Conservation (phyloP, 2,888 invertebrate genomes). For the Hyposoter dolosus region DNA sequence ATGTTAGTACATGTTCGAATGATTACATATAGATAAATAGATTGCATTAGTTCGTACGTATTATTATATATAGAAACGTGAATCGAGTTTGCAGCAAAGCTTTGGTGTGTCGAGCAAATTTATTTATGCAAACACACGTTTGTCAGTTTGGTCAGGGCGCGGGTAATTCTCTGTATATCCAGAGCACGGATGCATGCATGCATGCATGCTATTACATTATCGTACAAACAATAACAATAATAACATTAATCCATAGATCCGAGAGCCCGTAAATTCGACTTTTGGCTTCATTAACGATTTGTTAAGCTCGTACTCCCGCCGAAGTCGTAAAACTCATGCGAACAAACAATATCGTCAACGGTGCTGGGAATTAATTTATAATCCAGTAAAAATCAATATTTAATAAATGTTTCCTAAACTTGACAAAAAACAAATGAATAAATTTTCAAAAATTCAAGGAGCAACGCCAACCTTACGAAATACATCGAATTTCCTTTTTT, state of each 20-base stretch:
- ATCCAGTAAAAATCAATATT: background rate
- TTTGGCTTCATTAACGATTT: background rate
- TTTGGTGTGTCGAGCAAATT: constrained; percentile 32
- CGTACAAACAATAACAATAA: background rate
- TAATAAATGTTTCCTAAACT: background rate
- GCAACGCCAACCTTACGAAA: background rate
- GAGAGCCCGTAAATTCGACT: background rate
- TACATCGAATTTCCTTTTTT: background rate
- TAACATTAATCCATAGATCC: background rate
- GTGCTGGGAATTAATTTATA: background rate
- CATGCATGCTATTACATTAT: background rate
- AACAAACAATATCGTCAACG: background rate
- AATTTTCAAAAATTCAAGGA: background rate
- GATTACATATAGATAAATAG: background rate
- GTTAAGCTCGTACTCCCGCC: background rate
- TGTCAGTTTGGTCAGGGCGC: background rate
- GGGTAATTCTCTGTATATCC: background rate
- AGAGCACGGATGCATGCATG: too few relatives aligned
- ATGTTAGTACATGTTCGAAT: background rate
- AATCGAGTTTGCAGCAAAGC: constrained; percentile 38
- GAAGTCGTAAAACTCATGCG: background rate
- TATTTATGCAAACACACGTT: constrained; percentile 50
- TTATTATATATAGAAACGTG: constrained; percentile 19
- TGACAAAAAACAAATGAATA: background rate
- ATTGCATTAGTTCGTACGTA: constrained; percentile 11